These are phyloP conservation scores for Stratiomys singularior DNA, from an alignment of 2,888 invertebrate species.

Conservation along the genomic window DNA sequence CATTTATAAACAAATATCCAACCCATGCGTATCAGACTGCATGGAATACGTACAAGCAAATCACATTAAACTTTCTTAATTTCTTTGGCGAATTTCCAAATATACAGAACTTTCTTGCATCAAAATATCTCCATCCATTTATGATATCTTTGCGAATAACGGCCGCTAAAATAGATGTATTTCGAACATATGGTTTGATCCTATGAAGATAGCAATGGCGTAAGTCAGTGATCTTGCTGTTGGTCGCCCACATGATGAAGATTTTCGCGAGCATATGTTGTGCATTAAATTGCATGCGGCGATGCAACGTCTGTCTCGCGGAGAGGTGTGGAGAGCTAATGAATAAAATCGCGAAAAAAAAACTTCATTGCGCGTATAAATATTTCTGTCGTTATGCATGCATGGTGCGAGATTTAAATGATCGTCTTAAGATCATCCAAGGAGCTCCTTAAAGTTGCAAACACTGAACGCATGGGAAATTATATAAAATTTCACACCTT, in stretches of 20 bases:
- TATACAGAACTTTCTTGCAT: not conserved
- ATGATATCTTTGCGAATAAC: conserved; percentile 11
- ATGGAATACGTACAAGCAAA: too few species aligned
- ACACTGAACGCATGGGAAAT: not conserved
- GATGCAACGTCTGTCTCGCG: not conserved
- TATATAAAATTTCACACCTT: too few species aligned
- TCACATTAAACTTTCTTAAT: not conserved
- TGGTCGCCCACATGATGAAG: conserved; percentile 23
- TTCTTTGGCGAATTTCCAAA: conserved; percentile 14
- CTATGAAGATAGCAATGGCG: not conserved
- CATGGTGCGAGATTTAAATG: too few species aligned
- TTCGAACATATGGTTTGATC: conserved; percentile 26
- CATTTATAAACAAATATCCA: too few species aligned
- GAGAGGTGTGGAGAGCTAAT: not conserved
- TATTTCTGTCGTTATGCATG: too few species aligned
- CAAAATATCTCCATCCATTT: conserved; percentile 4
- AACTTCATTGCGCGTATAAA: too few species aligned
- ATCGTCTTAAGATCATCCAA: too few species aligned
- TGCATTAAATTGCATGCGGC: conserved; percentile 9
- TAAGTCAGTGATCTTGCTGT: conserved; percentile 31
- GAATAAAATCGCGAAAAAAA: too few species aligned
- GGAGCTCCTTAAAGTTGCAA: not conserved
- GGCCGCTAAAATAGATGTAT: conserved; percentile 18
- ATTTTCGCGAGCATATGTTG: conserved; percentile 18
- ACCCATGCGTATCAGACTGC: too few species aligned